Evolutionary conservation across 1,140 invertebrate genomes (phyloP), one percentile per base, ranked within the genome.

Genomic region (Drosophila ficusphila): DNA sequence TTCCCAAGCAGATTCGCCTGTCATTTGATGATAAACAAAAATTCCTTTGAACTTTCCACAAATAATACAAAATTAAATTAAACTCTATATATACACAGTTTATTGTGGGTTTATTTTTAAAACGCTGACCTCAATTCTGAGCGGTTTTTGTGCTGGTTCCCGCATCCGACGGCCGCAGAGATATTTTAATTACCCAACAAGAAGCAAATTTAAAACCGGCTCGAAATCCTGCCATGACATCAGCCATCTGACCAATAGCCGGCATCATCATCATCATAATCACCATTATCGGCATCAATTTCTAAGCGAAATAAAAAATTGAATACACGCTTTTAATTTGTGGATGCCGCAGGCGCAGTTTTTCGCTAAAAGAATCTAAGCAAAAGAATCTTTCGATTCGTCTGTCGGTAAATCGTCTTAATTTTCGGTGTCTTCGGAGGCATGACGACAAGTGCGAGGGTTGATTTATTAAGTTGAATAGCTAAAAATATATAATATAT

Each of bases 211-310:
- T 16, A 38, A 69, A 79, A 79, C 76, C 64, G 52, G 76, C 71
- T 74, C 34, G 6, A 64, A 79, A 79, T 79, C 71, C 76, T 79
- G 77, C 6, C 76, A 79, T 79, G 76, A 79, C 76, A 81, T 81
- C 77, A 81, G 77, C 41, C 29, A 11, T 48, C 70, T 52, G 36
- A 47, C 27, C 74, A 69, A 56, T 29, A 57, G 21, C 34, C 57
- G 34, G 11, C 49, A 54, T 53, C 57, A 38, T 11, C 49, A 54
- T 53, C 65, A 76, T 56, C 60, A 70, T 73, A 68, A 76, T 68
- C 57, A 71, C 64, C 72, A 81, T 76, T 61, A 79, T 74, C 53
- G 57, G 56, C 57, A 79, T 64, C 39, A 64, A 56, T 51, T 75
- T 71, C 64, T 52, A 60, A 81, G 44, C 76, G 27, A 64, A 36